These are phyloP conservation scores for Cariama cristata DNA, from an alignment of 2,113 vertebrate species.

Conservation along the genomic window DNA sequence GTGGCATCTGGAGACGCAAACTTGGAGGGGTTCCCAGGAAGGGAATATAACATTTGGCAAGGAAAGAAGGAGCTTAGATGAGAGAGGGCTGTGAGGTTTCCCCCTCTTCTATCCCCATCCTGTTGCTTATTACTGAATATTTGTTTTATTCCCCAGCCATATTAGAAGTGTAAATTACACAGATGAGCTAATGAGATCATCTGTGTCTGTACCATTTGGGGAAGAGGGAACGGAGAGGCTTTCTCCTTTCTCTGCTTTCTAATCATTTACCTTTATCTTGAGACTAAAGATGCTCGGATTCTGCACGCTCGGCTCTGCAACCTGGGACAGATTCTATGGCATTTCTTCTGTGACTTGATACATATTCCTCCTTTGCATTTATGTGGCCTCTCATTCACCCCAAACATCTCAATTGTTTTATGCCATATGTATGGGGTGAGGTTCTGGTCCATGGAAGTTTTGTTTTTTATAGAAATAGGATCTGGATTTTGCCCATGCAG, in stretches of 20 bases:
- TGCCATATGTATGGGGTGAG: not conserved
- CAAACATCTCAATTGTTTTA: not conserved
- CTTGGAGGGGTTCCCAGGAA: constrained; percentile 67
- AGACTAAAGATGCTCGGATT: not conserved
- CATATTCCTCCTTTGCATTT: not conserved
- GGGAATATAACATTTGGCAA: constrained; percentile 54
- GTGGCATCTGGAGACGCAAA: constrained; percentile 62
- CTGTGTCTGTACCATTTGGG: not conserved
- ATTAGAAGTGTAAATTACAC: constrained; percentile 57
- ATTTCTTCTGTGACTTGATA: not conserved
- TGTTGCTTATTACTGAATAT: constrained; percentile 62
- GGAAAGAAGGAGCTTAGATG: constrained; percentile 34
- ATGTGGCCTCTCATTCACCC: not conserved
- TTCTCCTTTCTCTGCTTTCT: not conserved
- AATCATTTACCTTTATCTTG: not conserved
- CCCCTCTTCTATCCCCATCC: not conserved
- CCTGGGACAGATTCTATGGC: not conserved
- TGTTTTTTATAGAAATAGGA: not conserved
- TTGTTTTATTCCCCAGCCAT: constrained; percentile 52
- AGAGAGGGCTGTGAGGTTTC: constrained; percentile 47
- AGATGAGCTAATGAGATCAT: constrained; percentile 66
- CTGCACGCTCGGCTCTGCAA: not conserved
- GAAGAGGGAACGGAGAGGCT: constrained; percentile 4
- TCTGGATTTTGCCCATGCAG: not conserved
- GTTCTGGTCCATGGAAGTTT: not conserved